Conservation (phyloP, 2,113 vertebrate species). For the Actinemys pallida region DNA sequence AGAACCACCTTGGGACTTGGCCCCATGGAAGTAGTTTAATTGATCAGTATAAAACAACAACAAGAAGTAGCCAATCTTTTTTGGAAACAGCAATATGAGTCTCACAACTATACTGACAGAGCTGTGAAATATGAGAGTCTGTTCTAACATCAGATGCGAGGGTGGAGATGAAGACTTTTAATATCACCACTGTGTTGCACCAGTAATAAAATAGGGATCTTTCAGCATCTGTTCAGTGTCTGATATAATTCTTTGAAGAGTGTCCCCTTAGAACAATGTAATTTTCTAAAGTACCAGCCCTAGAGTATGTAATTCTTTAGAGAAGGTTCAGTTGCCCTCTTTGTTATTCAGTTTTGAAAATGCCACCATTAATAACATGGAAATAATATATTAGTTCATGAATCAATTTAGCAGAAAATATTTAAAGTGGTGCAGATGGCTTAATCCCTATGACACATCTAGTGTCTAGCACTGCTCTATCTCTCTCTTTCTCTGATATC, state of each 20-base stretch:
- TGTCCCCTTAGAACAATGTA: conserved; percentile 40
- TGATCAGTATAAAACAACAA: not conserved
- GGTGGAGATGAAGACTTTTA: conserved; percentile 2
- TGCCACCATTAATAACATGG: conserved; percentile 52
- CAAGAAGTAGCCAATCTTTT: not conserved
- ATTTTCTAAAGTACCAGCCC: conserved; percentile 54
- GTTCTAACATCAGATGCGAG: conserved; percentile 9
- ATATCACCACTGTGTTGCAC: not conserved
- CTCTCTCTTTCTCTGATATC: not conserved
- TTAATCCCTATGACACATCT: conserved; percentile 54
- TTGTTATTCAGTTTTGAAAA: conserved; percentile 66
- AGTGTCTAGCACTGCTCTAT: not conserved
- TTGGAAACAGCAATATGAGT: not conserved
- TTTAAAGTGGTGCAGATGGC: conserved; percentile 36
- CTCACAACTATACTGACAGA: conserved; percentile 31
- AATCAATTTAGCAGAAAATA: conserved; percentile 51
- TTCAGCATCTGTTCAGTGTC: conserved; percentile 58
- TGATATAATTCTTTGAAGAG: conserved; percentile 60
- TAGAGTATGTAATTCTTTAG: conserved; percentile 36
- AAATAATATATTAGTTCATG: conserved; percentile 58
- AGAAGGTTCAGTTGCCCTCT: conserved; percentile 56
- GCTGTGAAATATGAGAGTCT: conserved; percentile 14
- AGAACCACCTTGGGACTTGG: not conserved
- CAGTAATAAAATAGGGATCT: conserved; percentile 45
- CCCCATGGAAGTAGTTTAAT: not conserved